These are phyloP conservation scores for Cynaeus angustus DNA, from an alignment of 2,888 invertebrate genomes.

Conservation along the genomic window DNA sequence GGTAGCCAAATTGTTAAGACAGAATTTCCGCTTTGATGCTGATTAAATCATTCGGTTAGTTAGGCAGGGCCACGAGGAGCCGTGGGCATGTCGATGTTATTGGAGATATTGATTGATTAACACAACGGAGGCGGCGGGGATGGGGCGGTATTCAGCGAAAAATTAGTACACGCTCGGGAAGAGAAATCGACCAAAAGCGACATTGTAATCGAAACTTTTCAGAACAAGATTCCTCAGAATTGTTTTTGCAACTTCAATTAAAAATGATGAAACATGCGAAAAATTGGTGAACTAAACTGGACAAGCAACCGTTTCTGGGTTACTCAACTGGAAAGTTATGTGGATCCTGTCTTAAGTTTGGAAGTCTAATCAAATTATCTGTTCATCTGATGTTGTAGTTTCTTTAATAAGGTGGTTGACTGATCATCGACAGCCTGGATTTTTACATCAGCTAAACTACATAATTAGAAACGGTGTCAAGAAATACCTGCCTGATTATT, in stretches of 20 bases:
- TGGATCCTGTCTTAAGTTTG: conserved; percentile 7
- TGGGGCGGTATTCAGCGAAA: neutral
- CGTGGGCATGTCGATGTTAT: conserved; percentile 67
- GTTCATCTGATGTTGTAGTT: conserved; percentile 6
- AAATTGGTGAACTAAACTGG: neutral
- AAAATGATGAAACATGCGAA: too few relatives aligned
- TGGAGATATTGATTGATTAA: conserved; percentile 72
- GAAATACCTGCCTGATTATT: neutral
- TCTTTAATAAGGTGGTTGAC: conserved; percentile 3
- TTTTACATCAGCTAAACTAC: neutral
- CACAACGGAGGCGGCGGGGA: conserved; percentile 57
- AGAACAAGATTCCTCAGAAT: too few relatives aligned
- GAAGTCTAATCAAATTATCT: conserved; percentile 10
- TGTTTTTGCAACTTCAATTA: too few relatives aligned
- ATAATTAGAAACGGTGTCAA: conserved; percentile 3
- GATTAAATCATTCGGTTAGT: conserved; percentile 73
- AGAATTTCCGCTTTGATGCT: conserved; percentile 70
- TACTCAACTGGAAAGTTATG: conserved; percentile 8
- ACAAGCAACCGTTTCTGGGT: neutral
- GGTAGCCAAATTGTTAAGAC: conserved; percentile 71
- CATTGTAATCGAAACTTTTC: too few relatives aligned
- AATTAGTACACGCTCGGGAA: neutral
- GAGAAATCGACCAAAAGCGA: too few relatives aligned
- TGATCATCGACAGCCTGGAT: conserved; percentile 1
- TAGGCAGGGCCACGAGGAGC: conserved; percentile 68